phyloP scores from a whole-genome alignment of 2,888 invertebrate species.

The Operophtera brumata region DNA sequence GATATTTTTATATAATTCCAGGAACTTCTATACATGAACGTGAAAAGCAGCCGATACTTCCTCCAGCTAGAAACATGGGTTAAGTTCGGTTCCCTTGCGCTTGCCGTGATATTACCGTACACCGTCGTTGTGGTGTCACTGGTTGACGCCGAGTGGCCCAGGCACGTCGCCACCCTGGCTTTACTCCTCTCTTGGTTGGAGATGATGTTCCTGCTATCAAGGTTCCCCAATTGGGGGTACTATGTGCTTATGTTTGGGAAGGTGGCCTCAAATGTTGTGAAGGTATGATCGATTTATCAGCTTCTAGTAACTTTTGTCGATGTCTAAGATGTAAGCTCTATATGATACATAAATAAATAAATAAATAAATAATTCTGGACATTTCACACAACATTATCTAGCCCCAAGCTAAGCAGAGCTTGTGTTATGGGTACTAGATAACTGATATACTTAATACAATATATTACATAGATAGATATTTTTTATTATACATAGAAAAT shows the following conservation, averaged over 20 bases:
- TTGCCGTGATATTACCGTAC: slow-evolving; percentile 67
- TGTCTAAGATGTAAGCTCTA: too few relatives aligned
- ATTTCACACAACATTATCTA: too few relatives aligned
- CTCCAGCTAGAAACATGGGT: slow-evolving; percentile 79
- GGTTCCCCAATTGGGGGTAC: slow-evolving; percentile 80
- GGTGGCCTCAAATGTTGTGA: slow-evolving; percentile 78
- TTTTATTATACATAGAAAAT: too few relatives aligned
- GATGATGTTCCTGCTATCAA: slow-evolving; percentile 78
- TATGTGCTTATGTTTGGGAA: slow-evolving; percentile 83
- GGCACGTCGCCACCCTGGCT: slow-evolving; percentile 76
- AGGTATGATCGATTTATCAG: slow-evolving; percentile 60
- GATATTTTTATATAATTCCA: slow-evolving; percentile 37
- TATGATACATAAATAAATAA: too few relatives aligned
- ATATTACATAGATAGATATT: too few relatives aligned
- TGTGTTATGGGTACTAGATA: too few relatives aligned
- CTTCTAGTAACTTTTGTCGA: too few relatives aligned
- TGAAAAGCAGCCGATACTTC: slow-evolving; percentile 72
- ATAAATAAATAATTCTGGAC: too few relatives aligned
- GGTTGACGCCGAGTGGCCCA: slow-evolving; percentile 59
- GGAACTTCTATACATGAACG: slow-evolving; percentile 78
- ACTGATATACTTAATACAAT: too few relatives aligned
- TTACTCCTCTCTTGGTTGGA: slow-evolving; percentile 79
- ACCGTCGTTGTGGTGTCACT: slow-evolving; percentile 47
- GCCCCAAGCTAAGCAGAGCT: too few relatives aligned
- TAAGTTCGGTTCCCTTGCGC: slow-evolving; percentile 72